phyloP scores from a whole-genome alignment of 2,797 vertebrate genomes.

The Helostoma temminkii region DNA sequence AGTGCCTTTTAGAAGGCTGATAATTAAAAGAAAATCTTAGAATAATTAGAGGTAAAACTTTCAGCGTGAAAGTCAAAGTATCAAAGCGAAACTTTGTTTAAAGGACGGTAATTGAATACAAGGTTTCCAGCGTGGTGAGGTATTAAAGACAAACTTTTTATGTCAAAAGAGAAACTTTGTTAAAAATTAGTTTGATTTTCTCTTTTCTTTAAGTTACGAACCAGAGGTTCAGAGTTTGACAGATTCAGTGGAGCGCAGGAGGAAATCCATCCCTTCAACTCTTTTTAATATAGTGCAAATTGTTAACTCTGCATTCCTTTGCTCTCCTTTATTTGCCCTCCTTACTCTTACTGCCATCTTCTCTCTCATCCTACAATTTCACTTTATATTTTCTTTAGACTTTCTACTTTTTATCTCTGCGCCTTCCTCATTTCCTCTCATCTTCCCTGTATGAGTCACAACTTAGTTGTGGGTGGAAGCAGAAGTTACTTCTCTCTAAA shows the following conservation, averaged over 20 bases:
- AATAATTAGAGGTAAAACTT: slow-evolving; percentile 18
- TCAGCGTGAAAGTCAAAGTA: neutral
- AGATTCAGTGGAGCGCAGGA: slow-evolving; percentile 55
- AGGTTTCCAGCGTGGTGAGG: slow-evolving; percentile 7
- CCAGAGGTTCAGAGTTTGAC: slow-evolving; percentile 54
- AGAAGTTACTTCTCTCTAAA: neutral
- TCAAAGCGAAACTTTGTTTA: slow-evolving; percentile 27
- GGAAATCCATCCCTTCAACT: slow-evolving; percentile 46
- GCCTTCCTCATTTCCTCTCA: neutral
- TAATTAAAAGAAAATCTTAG: slow-evolving; percentile 2
- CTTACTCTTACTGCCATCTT: neutral
- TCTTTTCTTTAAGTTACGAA: slow-evolving; percentile 14
- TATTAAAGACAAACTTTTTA: slow-evolving; percentile 12
- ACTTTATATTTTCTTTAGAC: slow-evolving; percentile 2
- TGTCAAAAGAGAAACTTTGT: slow-evolving; percentile 39
- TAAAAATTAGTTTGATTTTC: slow-evolving; percentile 29
- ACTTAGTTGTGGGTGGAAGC: neutral
- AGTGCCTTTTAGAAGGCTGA: neutral
- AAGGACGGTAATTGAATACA: slow-evolving; percentile 11
- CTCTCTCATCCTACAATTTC: neutral
- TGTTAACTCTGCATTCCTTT: slow-evolving; percentile 22
- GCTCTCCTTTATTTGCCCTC: neutral
- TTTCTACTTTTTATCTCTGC: neutral
- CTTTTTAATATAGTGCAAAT: slow-evolving; percentile 30
- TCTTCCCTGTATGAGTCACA: slow-evolving; percentile 1